Evolutionary conservation across 2,797 vertebrate species (phyloP).

Genomic region (Myoxocephalus aenaeus): DNA sequence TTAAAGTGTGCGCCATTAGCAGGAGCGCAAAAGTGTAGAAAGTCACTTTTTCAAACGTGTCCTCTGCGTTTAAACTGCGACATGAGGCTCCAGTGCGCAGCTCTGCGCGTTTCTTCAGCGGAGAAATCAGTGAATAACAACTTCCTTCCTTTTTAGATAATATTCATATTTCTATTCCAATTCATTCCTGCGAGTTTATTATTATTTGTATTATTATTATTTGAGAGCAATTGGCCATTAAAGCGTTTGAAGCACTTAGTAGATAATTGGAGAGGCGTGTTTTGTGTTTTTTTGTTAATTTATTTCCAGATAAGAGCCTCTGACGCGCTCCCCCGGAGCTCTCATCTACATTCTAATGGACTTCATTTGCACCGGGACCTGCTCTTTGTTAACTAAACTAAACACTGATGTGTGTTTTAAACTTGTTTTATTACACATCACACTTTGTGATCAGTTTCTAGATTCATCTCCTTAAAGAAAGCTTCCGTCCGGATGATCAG

Average conservation of each 20-base stretch:
- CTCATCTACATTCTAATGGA: slow-evolving; percentile 86
- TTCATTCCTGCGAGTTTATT: slow-evolving; percentile 37
- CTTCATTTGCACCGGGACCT: slow-evolving; percentile 84
- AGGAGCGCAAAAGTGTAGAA: not conserved
- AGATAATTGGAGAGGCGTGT: slow-evolving; percentile 85
- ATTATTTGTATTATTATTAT: not conserved
- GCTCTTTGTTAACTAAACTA: slow-evolving; percentile 56
- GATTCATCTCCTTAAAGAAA: not conserved
- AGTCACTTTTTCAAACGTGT: not conserved
- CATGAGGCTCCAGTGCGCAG: too few relatives aligned
- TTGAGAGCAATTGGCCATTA: slow-evolving; percentile 57
- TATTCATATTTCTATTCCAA: slow-evolving; percentile 66
- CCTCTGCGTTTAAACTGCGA: not conserved
- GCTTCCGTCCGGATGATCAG: not conserved
- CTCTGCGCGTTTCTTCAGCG: not conserved
- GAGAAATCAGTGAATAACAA: slow-evolving; percentile 31
- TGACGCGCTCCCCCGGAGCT: slow-evolving; percentile 82
- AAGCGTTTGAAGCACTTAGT: slow-evolving; percentile 69
- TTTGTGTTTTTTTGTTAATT: slow-evolving; percentile 83
- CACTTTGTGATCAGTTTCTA: not conserved
- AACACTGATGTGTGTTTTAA: slow-evolving; percentile 7
- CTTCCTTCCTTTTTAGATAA: slow-evolving; percentile 52
- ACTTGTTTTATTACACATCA: slow-evolving; percentile 6
- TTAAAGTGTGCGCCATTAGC: not conserved
- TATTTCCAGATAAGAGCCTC: slow-evolving; percentile 81